A percentile compares a stretch with the other conserved stretches of the same genome.
These are phyloP conservation scores for Drosophila biarmipes DNA, from an alignment of 1,140 invertebrate species.

Conservation along the genomic window DNA sequence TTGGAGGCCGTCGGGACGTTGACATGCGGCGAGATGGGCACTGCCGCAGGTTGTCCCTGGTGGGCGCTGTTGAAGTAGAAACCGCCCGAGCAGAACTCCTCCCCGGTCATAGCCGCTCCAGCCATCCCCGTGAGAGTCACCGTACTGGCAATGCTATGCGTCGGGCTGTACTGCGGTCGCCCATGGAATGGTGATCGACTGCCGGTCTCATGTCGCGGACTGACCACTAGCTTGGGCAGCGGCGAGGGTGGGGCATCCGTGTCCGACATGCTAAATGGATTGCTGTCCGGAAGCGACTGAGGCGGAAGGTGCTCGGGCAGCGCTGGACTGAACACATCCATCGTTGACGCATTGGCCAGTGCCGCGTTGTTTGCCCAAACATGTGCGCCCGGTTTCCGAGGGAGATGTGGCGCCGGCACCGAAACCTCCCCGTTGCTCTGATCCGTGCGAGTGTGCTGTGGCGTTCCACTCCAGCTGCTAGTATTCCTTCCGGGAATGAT, in stretches of 20 bases:
- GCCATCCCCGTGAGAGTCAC: constrained; percentile 52
- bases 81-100: constrained; percentile 65
- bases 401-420: constrained; percentile 69
- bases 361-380: constrained; percentile 63
- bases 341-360: constrained; percentile 17
- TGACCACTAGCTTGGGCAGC: constrained; percentile 71
- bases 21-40: constrained; percentile 84
- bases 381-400: constrained; percentile 66
- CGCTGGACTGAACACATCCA: constrained; percentile 63
- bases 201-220: constrained; percentile 68
- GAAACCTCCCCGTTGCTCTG: constrained; percentile 56
- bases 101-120: constrained; percentile 8
- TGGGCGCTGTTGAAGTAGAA: constrained; percentile 67
- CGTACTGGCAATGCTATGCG: constrained; percentile 68
- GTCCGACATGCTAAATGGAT: constrained; percentile 38
- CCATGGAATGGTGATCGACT: constrained; percentile 82
- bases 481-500: constrained; percentile 76
- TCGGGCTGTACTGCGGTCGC: constrained; percentile 71
- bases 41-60: constrained; percentile 46
- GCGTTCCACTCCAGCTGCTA: constrained; percentile 60
- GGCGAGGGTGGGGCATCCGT: constrained; percentile 65
- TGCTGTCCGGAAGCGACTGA: constrained; percentile 38
- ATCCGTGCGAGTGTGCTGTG: constrained; percentile 45
- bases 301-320: constrained; percentile 41
- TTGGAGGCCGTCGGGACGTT: constrained; percentile 77